Percentiles rank a stretch among this genome's conserved stretches.
Conservation (phyloP, 2,888 invertebrate species). For the Lasioglossum zephyrum region DNA sequence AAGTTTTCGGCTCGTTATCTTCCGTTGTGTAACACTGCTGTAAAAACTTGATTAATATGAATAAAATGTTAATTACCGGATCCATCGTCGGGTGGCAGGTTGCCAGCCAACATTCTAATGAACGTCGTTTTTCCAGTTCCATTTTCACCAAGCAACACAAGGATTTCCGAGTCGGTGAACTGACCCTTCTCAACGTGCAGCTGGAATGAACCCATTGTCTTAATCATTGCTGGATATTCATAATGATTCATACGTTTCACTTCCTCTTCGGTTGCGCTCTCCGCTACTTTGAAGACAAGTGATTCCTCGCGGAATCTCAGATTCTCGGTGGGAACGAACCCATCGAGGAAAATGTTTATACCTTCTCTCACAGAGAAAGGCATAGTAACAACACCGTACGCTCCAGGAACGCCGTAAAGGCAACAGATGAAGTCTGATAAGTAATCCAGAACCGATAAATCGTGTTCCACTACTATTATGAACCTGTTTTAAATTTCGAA, state of each 20-base stretch:
- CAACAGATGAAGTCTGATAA: slow-evolving; percentile 99
- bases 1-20: not conserved
- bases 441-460: slow-evolving; percentile 99
- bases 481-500: slow-evolving; percentile 87
- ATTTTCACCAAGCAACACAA: slow-evolving; percentile 98
- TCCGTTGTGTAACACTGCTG: not conserved
- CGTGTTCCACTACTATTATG: slow-evolving; percentile 99
- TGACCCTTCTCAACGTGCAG: slow-evolving; percentile 94
- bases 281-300: slow-evolving; percentile 98
- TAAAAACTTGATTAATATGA: slow-evolving; percentile 15
- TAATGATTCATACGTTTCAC: slow-evolving; percentile 98
- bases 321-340: slow-evolving; percentile 99
- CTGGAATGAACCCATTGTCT: slow-evolving; percentile 92
- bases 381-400: slow-evolving; percentile 99
- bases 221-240: slow-evolving; percentile 96
- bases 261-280: slow-evolving; percentile 98
- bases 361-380: slow-evolving; percentile 99
- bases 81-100: slow-evolving; percentile 94
- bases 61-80: slow-evolving; percentile 84
- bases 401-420: slow-evolving; percentile 98
- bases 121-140: slow-evolving; percentile 99
- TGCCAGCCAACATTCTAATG: slow-evolving; percentile 99
- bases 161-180: slow-evolving; percentile 99
- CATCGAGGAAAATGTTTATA: slow-evolving; percentile 99
- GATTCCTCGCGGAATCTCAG: slow-evolving; percentile 99